A percentile compares a stretch with the other conserved stretches of the same genome.
phyloP scores from a whole-genome alignment of 2,113 vertebrate species.

The Mustelus asterias region DNA sequence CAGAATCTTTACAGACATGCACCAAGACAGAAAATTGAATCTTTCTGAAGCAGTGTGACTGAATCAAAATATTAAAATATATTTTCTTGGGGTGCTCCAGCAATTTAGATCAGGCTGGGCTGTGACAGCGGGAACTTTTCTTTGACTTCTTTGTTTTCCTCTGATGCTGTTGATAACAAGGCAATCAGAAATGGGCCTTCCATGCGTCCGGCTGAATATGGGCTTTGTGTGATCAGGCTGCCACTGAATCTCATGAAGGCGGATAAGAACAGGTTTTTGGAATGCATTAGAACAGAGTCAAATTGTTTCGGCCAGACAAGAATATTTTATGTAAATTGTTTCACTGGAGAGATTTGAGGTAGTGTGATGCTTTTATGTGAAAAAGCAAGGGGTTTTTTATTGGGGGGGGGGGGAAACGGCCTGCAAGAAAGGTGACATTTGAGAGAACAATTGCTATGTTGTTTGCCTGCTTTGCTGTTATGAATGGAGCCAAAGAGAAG shows the following conservation, averaged over 20 bases:
- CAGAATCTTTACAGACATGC: neutral
- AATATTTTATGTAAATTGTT: slow-evolving; percentile 52
- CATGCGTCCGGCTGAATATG: slow-evolving; percentile 49
- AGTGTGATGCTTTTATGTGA: slow-evolving; percentile 39
- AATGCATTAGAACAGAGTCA: slow-evolving; percentile 57
- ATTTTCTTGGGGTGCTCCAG: neutral
- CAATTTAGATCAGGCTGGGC: neutral
- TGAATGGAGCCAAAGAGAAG: slow-evolving; percentile 64
- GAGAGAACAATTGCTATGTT: slow-evolving; percentile 64
- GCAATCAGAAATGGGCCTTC: slow-evolving; percentile 45
- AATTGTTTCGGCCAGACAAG: slow-evolving; percentile 45
- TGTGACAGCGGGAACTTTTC: slow-evolving; percentile 40
- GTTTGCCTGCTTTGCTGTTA: slow-evolving; percentile 50
- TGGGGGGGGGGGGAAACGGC: slow-evolving; percentile 46
- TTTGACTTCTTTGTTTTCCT: slow-evolving; percentile 57
- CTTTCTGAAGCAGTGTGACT: neutral
- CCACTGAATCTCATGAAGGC: slow-evolving; percentile 9
- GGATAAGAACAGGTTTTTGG: slow-evolving; percentile 52
- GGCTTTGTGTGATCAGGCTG: slow-evolving; percentile 49
- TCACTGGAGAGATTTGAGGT: slow-evolving; percentile 50
- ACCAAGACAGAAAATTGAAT: neutral
- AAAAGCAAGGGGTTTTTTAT: slow-evolving; percentile 46
- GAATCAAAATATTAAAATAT: slow-evolving; percentile 11
- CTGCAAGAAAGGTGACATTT: slow-evolving; percentile 56
- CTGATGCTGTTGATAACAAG: slow-evolving; percentile 57